These are phyloP conservation scores for Chrysocyon brachyurus DNA, from an alignment of 2,797 vertebrate species.

Conservation along the genomic window DNA sequence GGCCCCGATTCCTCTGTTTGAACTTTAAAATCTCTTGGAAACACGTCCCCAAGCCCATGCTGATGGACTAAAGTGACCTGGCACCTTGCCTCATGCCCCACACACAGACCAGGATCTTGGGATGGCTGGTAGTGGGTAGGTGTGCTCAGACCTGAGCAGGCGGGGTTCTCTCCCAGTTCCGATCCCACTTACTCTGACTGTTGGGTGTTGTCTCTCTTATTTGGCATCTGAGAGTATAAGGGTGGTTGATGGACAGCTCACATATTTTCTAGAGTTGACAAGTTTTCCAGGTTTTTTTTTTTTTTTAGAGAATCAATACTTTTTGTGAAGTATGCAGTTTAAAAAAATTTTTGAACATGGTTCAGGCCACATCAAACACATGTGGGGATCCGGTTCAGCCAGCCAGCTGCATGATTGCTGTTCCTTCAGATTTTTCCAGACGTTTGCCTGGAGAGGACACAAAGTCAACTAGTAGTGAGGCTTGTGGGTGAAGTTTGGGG, in stretches of 20 bases:
- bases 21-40: background rate
- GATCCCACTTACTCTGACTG: background rate
- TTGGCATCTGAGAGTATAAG: background rate
- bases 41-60: background rate
- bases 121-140: accelerated
- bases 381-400: background rate
- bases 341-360: background rate
- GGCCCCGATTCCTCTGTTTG: background rate
- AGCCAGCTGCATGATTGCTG: background rate
- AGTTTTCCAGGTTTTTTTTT: background rate
- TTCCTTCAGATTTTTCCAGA: background rate
- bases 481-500: background rate
- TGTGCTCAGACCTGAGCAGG: background rate
- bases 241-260: background rate
- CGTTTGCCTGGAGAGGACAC: background rate
- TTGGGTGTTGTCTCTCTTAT: background rate
- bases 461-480: background rate
- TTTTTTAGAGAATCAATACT: background rate
- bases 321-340: background rate
- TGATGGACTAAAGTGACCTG: background rate
- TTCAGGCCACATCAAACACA: accelerated
- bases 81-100: background rate
- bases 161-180: background rate
- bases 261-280: background rate
- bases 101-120: background rate